phyloP scores from a whole-genome alignment of 2,113 vertebrate genomes.

The Neogale vison region DNA sequence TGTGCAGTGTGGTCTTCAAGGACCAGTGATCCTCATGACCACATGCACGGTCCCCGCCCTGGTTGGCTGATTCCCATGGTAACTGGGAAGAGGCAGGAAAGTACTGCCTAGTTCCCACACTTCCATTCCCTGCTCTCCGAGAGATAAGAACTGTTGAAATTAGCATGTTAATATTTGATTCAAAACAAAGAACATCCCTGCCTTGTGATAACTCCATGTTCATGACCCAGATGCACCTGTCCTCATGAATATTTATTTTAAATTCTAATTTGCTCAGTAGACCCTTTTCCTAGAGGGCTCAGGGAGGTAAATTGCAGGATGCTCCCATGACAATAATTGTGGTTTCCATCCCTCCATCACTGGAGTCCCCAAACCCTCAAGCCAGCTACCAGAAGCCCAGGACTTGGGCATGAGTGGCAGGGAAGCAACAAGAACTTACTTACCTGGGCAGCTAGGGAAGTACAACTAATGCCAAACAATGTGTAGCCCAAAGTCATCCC shows the following conservation, averaged over 20 bases:
- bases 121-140: conserved; percentile 25
- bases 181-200: conserved; percentile 44
- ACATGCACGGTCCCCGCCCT: neutral
- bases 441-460: neutral
- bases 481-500: neutral
- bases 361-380: neutral
- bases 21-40: neutral
- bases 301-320: neutral
- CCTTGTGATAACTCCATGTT: conserved; percentile 28
- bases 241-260: conserved; percentile 53
- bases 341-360: neutral
- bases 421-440: neutral
- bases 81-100: conserved; percentile 14
- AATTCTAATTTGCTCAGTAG: conserved; percentile 51
- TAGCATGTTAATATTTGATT: conserved; percentile 55
- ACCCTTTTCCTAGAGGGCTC: neutral
- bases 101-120: neutral
- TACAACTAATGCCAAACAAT: neutral
- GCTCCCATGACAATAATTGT: neutral
- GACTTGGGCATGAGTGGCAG: neutral
- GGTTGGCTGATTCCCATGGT: conserved; percentile 13
- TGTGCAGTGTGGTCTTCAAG: neutral
- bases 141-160: conserved; percentile 65
- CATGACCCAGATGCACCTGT: conserved; percentile 10
- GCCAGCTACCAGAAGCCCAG: neutral